These are phyloP conservation scores for Hydrozoanthus tunicans DNA, from an alignment of 64 coral and sea anemone genomes.

Conservation along the genomic window DNA sequence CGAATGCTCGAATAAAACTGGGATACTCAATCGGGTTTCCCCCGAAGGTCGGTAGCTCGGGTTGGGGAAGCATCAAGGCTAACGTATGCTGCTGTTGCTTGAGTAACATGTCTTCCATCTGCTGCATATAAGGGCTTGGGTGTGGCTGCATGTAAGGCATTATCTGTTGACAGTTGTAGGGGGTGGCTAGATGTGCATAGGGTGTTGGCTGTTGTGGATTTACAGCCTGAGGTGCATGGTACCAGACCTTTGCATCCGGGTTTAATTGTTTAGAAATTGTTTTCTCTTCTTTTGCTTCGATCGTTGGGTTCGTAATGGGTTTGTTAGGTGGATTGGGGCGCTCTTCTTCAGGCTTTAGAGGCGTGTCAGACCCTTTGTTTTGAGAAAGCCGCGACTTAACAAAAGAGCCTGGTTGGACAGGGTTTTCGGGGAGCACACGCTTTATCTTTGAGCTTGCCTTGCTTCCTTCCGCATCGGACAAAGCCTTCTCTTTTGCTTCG, in stretches of 20 bases:
- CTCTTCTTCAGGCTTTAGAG: slow-evolving; percentile 6
- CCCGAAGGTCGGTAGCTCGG: slow-evolving; percentile 25
- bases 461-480: background rate
- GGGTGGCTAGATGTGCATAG: too few relatives aligned
- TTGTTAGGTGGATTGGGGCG: background rate
- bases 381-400: background rate
- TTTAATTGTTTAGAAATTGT: too few relatives aligned
- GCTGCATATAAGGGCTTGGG: background rate
- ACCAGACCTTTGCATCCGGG: too few relatives aligned
- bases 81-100: slow-evolving; percentile 4
- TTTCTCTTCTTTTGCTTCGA: background rate
- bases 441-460: slow-evolving; percentile 1
- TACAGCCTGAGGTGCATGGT: too few relatives aligned
- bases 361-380: background rate
- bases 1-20: slow-evolving; percentile 49
- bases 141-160: too few relatives aligned
- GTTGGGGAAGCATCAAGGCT: slow-evolving; percentile 56
- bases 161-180: too few relatives aligned
- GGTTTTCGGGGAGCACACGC: background rate
- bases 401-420: background rate
- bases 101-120: background rate
- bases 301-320: background rate
- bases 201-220: too few relatives aligned
- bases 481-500: background rate
- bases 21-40: slow-evolving; percentile 39